phyloP scores from a whole-genome alignment of 2,888 invertebrate species.

The Epiblema foenella region DNA sequence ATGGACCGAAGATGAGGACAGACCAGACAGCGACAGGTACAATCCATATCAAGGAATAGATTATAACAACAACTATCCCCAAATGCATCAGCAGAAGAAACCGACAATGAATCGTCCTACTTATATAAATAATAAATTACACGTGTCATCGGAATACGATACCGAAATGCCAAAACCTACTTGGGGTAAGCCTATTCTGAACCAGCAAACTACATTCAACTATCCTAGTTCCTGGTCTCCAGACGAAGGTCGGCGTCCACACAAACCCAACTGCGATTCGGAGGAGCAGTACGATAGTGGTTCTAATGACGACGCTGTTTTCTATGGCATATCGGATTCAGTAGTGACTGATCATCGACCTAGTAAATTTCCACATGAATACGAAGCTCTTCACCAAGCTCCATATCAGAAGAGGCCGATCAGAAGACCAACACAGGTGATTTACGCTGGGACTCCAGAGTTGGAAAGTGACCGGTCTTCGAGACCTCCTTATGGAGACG shows the following conservation, averaged over 20 bases:
- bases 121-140: slow-evolving; percentile 73
- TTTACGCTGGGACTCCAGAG: slow-evolving; percentile 77
- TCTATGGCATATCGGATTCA: slow-evolving; percentile 76
- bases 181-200: slow-evolving; percentile 63
- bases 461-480: slow-evolving; percentile 79
- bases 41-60: slow-evolving; percentile 61
- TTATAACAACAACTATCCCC: slow-evolving; percentile 62
- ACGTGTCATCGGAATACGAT: slow-evolving; percentile 68
- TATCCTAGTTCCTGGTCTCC: slow-evolving; percentile 71
- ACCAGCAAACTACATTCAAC: slow-evolving; percentile 60
- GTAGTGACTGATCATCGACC: slow-evolving; percentile 80
- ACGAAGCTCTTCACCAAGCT: slow-evolving; percentile 74
- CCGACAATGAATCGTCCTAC: slow-evolving; percentile 69
- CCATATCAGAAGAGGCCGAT: slow-evolving; percentile 66
- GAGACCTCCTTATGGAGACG: slow-evolving; percentile 88
- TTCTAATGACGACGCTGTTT: slow-evolving; percentile 62
- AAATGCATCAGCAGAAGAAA: slow-evolving; percentile 59
- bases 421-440: slow-evolving; percentile 77
- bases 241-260: slow-evolving; percentile 74
- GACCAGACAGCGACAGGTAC: slow-evolving; percentile 49
- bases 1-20: slow-evolving; percentile 67
- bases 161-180: slow-evolving; percentile 74
- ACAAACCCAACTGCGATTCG: slow-evolving; percentile 75
- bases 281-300: slow-evolving; percentile 58
- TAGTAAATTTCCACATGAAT: slow-evolving; percentile 78